These are phyloP conservation scores for Micrasema longulum DNA, from an alignment of 1,140 invertebrate species.

Conservation along the genomic window DNA sequence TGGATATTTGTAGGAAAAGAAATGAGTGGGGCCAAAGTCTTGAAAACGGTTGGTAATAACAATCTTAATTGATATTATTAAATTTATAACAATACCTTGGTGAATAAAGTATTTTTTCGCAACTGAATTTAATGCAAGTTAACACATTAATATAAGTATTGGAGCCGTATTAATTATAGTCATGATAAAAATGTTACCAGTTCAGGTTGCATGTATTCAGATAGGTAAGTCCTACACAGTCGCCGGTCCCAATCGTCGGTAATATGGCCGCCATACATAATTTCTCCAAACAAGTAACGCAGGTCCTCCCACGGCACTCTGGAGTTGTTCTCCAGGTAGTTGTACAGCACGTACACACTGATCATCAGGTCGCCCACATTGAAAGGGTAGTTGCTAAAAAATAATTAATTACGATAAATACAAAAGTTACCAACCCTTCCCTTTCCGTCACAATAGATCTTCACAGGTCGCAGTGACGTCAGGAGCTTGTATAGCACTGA, in stretches of 20 bases:
- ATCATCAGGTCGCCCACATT: conserved; percentile 92
- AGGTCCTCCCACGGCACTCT: conserved; percentile 94
- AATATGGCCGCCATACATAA: conserved; percentile 97
- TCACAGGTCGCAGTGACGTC: no score
- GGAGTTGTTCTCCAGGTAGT: conserved; percentile 92
- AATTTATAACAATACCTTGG: no score
- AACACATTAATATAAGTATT: no score
- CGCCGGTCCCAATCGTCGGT: conserved; percentile 96
- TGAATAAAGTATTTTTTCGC: no score
- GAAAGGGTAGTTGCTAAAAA: conserved; percentile 76
- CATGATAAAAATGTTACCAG: conserved; percentile 66
- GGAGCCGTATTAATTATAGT: no score
- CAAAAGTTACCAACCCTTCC: neutral
- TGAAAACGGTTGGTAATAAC: no score
- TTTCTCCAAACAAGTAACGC: conserved; percentile 93
- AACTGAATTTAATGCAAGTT: no score
- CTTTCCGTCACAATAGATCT: no score
- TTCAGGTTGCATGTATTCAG: conserved; percentile 88
- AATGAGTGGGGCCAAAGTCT: no score
- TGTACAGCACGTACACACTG: conserved; percentile 90
- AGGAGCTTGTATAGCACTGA: no score
- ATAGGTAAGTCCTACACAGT: conserved; percentile 88
- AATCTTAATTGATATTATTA: no score
- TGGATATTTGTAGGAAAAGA: no score
- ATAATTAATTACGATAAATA: neutral